Base-by-base conservation (phyloP, 2,888 invertebrate genomes). In the Parasteatoda lunata region DNA sequence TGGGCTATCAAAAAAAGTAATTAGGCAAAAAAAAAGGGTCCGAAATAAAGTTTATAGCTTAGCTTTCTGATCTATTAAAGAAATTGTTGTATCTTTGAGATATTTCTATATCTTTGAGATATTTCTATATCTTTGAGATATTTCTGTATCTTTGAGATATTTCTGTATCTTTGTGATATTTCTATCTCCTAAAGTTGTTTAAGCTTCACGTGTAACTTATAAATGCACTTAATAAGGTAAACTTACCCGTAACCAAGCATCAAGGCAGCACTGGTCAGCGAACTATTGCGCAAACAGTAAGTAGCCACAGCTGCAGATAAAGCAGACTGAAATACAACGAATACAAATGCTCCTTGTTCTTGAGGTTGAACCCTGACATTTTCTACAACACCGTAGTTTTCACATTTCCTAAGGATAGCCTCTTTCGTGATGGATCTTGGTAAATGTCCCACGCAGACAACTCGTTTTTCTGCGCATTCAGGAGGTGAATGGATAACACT, bases 281-380 rank as follows among this genome's bases (percentile, higher is more conserved):
- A 66, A 9, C 80, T 80, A 30, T 86, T 86, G 3, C 85, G 70
- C 0, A 86, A 54, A 48, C 80, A 77, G 48, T 80, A 86, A n/a
- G 80, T 86, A 8, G 85, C 85, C 5, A 86, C 77, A 6, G 85
- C 85, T n/a, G 85, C 85, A 6, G 85, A 70, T 3, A 86, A 65
- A 1, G 77, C 70, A 0, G 76, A 71, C 4, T 66, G 71, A 47
- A 86, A 86, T 7, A 81, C 80, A 0, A 86, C 85, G 7, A 77
- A 86, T 0, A 79, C 85, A 68, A 80, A 86, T 0, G 85, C 85
- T 11, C 76, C 85, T 45, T 86, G 85, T 0, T 86, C 80, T 47
- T 86, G 85, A 5, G 75, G 76, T 30, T 86, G 85, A 0, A 86
- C 70, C 66, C 68, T 76, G 4, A 86, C 68, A 30, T 54, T 54